Evolutionary conservation across 1,140 invertebrate genomes (phyloP), one percentile per base, ranked within the genome.

Genomic region (Calliphora vicina): DNA sequence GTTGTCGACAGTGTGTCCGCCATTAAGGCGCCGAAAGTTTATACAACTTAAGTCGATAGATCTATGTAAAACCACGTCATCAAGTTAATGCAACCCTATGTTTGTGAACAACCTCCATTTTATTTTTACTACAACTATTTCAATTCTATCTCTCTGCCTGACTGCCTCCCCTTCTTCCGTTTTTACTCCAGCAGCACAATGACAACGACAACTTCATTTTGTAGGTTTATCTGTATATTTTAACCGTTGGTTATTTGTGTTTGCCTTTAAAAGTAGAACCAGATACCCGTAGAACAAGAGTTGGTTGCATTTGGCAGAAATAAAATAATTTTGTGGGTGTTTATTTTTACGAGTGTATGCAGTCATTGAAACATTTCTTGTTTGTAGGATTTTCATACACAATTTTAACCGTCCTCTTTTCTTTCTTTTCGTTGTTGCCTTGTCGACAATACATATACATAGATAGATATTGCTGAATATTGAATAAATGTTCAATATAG

Each of bases 51-150:
- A 78, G 74, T 78, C 74, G n/a, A 15, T 78, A 78, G 74, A 78
- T 78, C 74, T 78, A 78, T 78, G 74, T 78, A 78, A 78, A 78
- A 78, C 74, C 74, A 78, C 74, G 74, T 78, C 74, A 78, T 78
- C 35, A 78, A 78, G 74, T 78, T 78, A 78, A 78, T 78, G 74
- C 74, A 67, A 67, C 61, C 61, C 61, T 67, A 23, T 23, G 61
- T 67, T 67, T 23, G 61, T 25, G 61, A 67, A 23, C n/a, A 67
- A 67, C 61, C 6, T 23, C 61, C 61, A 25, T 67, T 23, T 67
- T 67, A 23, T 67, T 67, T 23, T 67, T 67, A 10, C 12, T 57
- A 57, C 50, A 57, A 17, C 15, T 57, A 57, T 57, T n/a, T n/a
- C 15, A 57, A n/a, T 17, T 17, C 50, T 57, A 1, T 57, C 5